phyloP scores from a whole-genome alignment of 2,113 vertebrate genomes.

The Saguinus imperator region DNA sequence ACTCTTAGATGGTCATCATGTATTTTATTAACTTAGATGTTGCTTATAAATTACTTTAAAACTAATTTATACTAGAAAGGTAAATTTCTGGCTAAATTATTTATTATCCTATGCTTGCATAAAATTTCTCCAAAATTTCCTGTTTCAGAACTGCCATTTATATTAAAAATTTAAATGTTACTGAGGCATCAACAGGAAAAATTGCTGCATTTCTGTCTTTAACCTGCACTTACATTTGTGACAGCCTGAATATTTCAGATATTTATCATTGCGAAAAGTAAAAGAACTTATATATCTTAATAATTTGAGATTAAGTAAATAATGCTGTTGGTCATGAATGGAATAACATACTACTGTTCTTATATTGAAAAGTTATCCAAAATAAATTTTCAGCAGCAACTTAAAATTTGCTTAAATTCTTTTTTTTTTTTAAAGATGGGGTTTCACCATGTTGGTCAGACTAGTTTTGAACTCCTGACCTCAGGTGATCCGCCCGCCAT shows the following conservation, averaged over 20 bases:
- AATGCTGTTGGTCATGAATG: not conserved
- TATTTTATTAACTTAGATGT: constrained; percentile 19
- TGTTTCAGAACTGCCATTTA: constrained; percentile 8
- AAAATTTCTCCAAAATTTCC: constrained; percentile 15
- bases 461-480: too few species aligned
- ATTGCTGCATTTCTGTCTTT: not conserved
- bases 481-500: too few species aligned
- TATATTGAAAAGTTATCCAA: not conserved
- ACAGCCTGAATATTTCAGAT: not conserved
- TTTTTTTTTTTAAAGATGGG: too few species aligned
- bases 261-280: too few species aligned
- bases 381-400: constrained; percentile 3
- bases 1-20: not conserved
- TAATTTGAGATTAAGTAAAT: not conserved
- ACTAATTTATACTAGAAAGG: not conserved
- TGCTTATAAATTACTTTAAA: constrained; percentile 44
- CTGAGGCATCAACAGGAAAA: not conserved
- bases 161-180: not conserved
- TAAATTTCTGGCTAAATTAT: constrained; percentile 24
- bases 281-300: not conserved
- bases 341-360: not conserved
- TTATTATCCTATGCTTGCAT: not conserved
- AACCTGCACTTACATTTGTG: not conserved
- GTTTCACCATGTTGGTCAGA: too few species aligned
- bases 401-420: constrained; percentile 2